These are phyloP conservation scores for Grus americana DNA, from an alignment of 2,113 vertebrate genomes.

Conservation along the genomic window DNA sequence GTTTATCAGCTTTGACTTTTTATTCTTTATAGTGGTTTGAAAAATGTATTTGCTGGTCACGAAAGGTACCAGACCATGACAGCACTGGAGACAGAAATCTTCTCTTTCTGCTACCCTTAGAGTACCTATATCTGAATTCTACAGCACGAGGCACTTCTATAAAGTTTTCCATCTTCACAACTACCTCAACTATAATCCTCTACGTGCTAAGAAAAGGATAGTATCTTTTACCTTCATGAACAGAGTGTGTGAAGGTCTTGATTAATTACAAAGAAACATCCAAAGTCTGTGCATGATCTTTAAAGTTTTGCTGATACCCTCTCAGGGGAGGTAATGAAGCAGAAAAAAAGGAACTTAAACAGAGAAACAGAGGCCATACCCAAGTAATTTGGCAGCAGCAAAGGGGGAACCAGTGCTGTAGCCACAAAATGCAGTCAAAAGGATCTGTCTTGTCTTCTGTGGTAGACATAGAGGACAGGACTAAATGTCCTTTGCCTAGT, in stretches of 20 bases:
- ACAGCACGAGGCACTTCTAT: neutral
- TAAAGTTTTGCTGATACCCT: neutral
- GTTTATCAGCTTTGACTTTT: constrained; percentile 5
- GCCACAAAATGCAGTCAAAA: neutral
- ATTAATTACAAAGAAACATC: neutral
- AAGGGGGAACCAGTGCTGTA: neutral
- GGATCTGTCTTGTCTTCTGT: neutral
- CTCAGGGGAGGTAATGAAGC: neutral
- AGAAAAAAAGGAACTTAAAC: neutral
- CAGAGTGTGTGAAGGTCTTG: neutral
- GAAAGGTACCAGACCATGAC: constrained; percentile 1
- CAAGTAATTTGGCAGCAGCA: neutral
- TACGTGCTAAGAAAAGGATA: neutral
- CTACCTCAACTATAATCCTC: neutral
- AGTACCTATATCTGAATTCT: neutral
- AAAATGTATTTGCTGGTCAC: neutral
- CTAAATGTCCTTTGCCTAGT: neutral
- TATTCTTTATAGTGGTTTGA: neutral
- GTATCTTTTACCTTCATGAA: neutral
- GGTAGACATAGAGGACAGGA: neutral
- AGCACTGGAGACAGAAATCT: constrained; percentile 5
- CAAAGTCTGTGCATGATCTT: neutral
- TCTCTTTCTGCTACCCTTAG: neutral
- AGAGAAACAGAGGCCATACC: neutral
- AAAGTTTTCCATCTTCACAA: neutral